A percentile compares a stretch with the other conserved stretches of the same genome.
Conservation (phyloP, 2,888 invertebrate genomes). For the Parnassius orleans region DNA sequence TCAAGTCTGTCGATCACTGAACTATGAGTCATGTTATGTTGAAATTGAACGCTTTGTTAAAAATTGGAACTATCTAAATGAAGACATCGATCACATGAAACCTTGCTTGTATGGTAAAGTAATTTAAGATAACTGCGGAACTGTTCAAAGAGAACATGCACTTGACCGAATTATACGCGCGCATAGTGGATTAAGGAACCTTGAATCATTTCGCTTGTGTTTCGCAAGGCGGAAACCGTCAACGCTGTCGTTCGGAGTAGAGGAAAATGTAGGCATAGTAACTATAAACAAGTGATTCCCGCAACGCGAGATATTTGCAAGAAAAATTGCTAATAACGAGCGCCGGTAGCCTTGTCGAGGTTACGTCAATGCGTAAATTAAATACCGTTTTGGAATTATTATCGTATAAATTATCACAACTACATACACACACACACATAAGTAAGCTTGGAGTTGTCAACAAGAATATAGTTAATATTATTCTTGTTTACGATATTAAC, state of each 20-base stretch:
- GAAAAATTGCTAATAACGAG: no score
- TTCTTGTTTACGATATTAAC: no score
- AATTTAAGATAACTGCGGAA: conserved; percentile 17
- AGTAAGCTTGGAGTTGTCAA: no score
- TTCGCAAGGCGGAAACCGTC: conserved; percentile 14
- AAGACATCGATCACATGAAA: conserved; percentile 10
- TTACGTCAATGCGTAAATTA: no score
- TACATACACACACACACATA: no score
- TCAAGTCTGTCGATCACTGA: neutral
- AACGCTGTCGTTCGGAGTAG: neutral
- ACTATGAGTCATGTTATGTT: neutral
- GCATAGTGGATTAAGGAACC: conserved; percentile 1
- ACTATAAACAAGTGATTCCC: no score
- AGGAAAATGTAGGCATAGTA: conserved; percentile 2
- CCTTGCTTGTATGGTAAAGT: conserved; percentile 6
- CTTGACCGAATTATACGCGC: conserved; percentile 16
- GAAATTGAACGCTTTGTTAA: neutral
- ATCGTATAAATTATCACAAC: no score
- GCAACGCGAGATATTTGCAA: no score
- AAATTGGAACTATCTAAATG: neutral
- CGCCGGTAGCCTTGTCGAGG: no score
- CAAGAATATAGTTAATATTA: no score
- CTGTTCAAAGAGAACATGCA: conserved; percentile 17
- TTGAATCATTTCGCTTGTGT: conserved; percentile 7
- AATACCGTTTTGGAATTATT: no score